A percentile compares a stretch with the other conserved stretches of the same genome.
Evolutionary conservation across 2,797 vertebrate genomes (phyloP).

Genomic region (Thalassophryne amazonica): DNA sequence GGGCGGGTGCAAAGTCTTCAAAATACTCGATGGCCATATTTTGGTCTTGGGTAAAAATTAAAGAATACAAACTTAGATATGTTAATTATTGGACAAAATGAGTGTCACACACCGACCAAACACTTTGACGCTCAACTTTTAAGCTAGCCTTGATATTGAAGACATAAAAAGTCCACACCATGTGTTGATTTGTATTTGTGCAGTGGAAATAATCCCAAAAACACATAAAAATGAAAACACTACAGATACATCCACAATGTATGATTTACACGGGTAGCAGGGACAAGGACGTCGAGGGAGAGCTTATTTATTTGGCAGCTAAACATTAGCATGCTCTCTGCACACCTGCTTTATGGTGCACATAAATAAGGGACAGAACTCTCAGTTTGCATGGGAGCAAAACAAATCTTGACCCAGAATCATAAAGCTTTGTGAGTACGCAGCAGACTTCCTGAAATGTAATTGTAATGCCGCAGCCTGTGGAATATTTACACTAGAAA

Average conservation of each 20-base stretch:
- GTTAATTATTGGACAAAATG: too few species aligned
- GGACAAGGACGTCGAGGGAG: not conserved
- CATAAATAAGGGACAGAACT: conserved; percentile 16
- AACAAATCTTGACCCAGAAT: not conserved
- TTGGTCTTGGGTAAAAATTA: too few species aligned
- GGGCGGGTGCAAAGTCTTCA: too few species aligned
- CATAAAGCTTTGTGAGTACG: not conserved
- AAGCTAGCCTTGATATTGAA: too few species aligned
- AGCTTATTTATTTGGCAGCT: conserved; percentile 23
- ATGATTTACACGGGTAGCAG: conserved; percentile 12
- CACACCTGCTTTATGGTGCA: conserved; percentile 15
- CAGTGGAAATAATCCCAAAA: conserved; percentile 33
- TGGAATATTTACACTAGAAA: conserved; percentile 2
- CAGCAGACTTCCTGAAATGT: conserved; percentile 3
- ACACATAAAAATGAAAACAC: conserved; percentile 46
- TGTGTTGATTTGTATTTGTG: too few species aligned
- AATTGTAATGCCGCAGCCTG: conserved; percentile 3
- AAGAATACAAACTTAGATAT: too few species aligned
- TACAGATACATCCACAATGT: conserved; percentile 40
- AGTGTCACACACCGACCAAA: too few species aligned
- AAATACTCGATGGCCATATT: too few species aligned
- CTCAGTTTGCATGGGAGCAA: conserved; percentile 15
- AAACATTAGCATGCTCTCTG: conserved; percentile 4
- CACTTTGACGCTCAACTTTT: too few species aligned
- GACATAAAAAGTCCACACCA: too few species aligned